phyloP scores from a whole-genome alignment of 2,113 vertebrate genomes.

The Thomomys bottae region DNA sequence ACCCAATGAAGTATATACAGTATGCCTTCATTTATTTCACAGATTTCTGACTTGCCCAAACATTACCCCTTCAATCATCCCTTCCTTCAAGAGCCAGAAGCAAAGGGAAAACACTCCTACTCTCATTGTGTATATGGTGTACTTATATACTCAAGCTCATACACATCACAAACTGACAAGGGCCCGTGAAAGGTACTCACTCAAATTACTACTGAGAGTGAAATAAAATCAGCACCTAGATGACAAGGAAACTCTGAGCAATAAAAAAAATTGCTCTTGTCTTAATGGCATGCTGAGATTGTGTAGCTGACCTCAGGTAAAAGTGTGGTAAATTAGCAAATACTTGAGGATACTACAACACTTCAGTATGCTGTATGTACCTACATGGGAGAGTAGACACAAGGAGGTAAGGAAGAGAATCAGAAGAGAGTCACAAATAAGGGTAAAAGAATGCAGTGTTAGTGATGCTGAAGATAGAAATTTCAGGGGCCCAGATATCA shows the following conservation, averaged over 20 bases:
- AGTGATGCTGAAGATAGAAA: neutral
- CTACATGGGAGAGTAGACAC: neutral
- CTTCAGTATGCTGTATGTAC: too few species aligned
- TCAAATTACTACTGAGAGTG: neutral
- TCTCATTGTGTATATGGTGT: neutral
- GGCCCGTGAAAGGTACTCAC: neutral
- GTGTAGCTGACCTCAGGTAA: neutral
- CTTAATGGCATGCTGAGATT: neutral
- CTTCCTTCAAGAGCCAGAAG: slow-evolving; percentile 21
- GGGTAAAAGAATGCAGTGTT: neutral
- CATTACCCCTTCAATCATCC: neutral
- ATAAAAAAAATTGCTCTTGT: neutral
- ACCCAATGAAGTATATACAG: neutral
- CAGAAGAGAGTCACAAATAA: neutral
- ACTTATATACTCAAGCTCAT: neutral
- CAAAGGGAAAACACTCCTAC: neutral
- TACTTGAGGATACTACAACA: neutral
- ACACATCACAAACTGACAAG: neutral
- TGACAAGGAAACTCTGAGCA: neutral
- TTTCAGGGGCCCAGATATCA: neutral
- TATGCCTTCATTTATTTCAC: slow-evolving; percentile 38
- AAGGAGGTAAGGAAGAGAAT: neutral
- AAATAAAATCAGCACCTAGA: slow-evolving; percentile 23
- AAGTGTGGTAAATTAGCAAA: neutral
- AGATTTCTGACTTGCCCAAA: neutral